Evolutionary conservation across 2,797 vertebrate genomes (phyloP).

Genomic region (Rallus crepitans): DNA sequence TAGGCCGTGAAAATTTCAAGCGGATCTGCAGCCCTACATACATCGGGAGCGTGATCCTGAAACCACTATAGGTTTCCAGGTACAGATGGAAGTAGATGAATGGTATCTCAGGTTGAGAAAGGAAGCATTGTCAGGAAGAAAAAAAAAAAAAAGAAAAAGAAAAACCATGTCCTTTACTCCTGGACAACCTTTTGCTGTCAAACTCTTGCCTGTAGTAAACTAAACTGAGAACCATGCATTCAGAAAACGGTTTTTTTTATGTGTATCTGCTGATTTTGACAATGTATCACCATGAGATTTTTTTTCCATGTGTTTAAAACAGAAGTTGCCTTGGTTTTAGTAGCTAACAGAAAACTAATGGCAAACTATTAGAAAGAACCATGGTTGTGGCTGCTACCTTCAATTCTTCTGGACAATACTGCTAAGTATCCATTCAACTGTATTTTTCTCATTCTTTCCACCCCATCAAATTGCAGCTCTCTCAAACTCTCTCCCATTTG

Average conservation of each 20-base stretch:
- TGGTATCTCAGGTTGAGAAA: constrained; percentile 15
- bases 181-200: constrained; percentile 12
- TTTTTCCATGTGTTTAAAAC: not conserved
- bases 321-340: not conserved
- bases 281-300: fast-evolving
- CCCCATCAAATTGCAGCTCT: constrained; percentile 24
- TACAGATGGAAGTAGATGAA: not conserved
- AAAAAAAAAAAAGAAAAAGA: not conserved
- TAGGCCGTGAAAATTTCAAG: not conserved
- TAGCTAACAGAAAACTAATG: not conserved
- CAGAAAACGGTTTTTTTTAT: not conserved
- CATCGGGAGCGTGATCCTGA: not conserved
- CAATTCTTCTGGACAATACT: not conserved
- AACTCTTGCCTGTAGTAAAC: constrained; percentile 30
- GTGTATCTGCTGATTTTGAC: not conserved
- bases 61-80: not conserved
- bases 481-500: not conserved
- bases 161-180: not conserved
- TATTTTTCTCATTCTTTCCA: constrained; percentile 7
- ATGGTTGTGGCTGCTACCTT: not conserved
- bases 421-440: not conserved
- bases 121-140: not conserved
- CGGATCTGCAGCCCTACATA: not conserved
- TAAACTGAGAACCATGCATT: not conserved
- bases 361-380: not conserved